These are phyloP conservation scores for Heliconius hortense DNA, from an alignment of 2,888 invertebrate species.

Conservation along the genomic window DNA sequence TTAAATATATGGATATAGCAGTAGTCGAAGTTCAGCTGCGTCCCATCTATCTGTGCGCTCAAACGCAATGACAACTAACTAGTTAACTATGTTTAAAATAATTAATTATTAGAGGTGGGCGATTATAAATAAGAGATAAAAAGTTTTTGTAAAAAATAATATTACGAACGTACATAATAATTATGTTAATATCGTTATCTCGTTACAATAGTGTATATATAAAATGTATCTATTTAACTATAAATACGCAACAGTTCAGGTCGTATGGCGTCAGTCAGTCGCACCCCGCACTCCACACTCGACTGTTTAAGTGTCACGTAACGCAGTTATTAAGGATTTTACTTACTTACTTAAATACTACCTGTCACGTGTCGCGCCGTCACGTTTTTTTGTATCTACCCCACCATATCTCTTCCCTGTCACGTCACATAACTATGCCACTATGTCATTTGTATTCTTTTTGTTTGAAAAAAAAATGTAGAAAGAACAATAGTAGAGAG, in stretches of 20 bases:
- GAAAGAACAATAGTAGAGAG: too few relatives aligned
- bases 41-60: neutral
- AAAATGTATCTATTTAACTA: slow-evolving; percentile 4
- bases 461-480: too few relatives aligned
- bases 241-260: slow-evolving; percentile 5
- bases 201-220: neutral
- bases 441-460: too few relatives aligned
- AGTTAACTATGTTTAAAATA: slow-evolving; percentile 8
- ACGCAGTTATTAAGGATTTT: too few relatives aligned
- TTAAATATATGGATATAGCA: slow-evolving; percentile 25
- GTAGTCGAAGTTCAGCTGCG: neutral
- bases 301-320: neutral
- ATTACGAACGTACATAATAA: slow-evolving; percentile 6
- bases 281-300: neutral
- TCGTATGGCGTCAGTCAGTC: slow-evolving; percentile 7
- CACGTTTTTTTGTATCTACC: too few relatives aligned
- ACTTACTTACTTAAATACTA: too few relatives aligned
- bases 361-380: too few relatives aligned
- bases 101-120: slow-evolving; percentile 23
- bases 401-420: too few relatives aligned
- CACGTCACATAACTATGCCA: too few relatives aligned
- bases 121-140: slow-evolving; percentile 18
- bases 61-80: slow-evolving; percentile 3
- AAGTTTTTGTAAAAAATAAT: slow-evolving; percentile 9
- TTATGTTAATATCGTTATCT: neutral